Evolutionary conservation across 2,888 invertebrate species (phyloP), one percentile per base, ranked within the genome.

Genomic region (Xanthia icteritia): DNA sequence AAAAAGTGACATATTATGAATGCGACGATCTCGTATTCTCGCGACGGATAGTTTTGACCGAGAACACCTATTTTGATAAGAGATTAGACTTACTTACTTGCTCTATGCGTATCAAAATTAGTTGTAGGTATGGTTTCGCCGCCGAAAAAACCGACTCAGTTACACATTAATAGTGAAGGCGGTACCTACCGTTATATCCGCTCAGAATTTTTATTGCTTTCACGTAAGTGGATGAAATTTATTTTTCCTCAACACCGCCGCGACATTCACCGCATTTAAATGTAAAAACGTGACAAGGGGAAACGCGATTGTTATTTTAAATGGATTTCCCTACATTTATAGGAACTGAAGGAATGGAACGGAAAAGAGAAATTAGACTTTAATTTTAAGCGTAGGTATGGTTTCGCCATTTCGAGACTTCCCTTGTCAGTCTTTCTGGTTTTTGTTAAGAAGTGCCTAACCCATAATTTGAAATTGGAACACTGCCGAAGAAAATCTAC

Each of bases 281-380:
- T 78, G 74, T 64, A 73, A 75, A 83, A 86, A 70, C 77, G 66
- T 36, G 83, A 73, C 78, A 77, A 72, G 73, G 36, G 66, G 79
- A 73, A 73, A 70, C 70, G 70, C 56, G 66, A 84, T 78, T 84
- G 79, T 78, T 78, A 83, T 83, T 78, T 83, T 82, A 83, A 86
- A 84, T 64, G 64, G 75, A 66, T 84, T 83, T 67, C 60, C 27
- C 20, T 86, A 27, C 51, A 54, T 77, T 66, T 72, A 23, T 31
- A 45, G 61, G 36, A 58, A 51, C 23, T 48, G 67, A 11, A 56
- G 54, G 39, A 11, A 60, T 63, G 58, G 15, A 36, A 27, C 1
- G 17, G 8, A 27, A 23, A 15, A 17, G 27, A 60, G 31, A 39
- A 23, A 36, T 42, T 11, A 23, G 15, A 51, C 13, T 61, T 70